Evolutionary conservation across 2,797 vertebrate genomes (phyloP).

Genomic region (Neosilurus mollespiculum): DNA sequence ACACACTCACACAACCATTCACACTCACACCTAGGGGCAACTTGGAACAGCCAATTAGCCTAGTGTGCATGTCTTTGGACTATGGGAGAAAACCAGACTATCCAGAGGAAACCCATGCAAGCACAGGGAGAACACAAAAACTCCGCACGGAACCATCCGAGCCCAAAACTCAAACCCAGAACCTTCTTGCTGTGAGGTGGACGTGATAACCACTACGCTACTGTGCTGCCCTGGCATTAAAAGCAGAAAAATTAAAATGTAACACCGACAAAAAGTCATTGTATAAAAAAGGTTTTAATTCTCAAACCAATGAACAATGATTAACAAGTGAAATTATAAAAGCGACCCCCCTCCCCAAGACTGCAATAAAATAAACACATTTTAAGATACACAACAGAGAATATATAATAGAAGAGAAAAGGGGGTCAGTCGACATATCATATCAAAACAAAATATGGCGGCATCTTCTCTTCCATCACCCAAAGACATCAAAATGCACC

Average conservation of each 20-base stretch:
- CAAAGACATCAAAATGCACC: slow-evolving; percentile 45
- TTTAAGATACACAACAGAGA: slow-evolving; percentile 38
- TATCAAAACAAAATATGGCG: slow-evolving; percentile 59
- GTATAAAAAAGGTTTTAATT: slow-evolving; percentile 75
- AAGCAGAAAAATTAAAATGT: neutral
- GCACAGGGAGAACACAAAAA: too few relatives aligned
- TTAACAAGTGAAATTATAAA: slow-evolving; percentile 63
- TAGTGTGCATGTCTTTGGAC: too few relatives aligned
- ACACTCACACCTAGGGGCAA: too few relatives aligned
- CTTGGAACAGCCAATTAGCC: too few relatives aligned
- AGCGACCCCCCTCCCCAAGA: slow-evolving; percentile 42
- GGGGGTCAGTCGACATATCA: slow-evolving; percentile 47
- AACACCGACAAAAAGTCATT: slow-evolving; percentile 1
- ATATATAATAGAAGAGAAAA: slow-evolving; percentile 45
- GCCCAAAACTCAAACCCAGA: too few relatives aligned
- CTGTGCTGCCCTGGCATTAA: too few relatives aligned
- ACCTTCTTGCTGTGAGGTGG: too few relatives aligned
- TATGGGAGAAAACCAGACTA: too few relatives aligned
- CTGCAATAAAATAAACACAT: slow-evolving; percentile 60
- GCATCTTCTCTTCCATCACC: slow-evolving; percentile 33
- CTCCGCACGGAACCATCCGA: too few relatives aligned
- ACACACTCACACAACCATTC: too few relatives aligned
- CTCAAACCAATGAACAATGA: slow-evolving; percentile 68
- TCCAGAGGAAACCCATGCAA: too few relatives aligned
- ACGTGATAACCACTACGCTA: too few relatives aligned